phyloP scores from a whole-genome alignment of 2,888 invertebrate genomes.

The Dicranocentrus wangi region DNA sequence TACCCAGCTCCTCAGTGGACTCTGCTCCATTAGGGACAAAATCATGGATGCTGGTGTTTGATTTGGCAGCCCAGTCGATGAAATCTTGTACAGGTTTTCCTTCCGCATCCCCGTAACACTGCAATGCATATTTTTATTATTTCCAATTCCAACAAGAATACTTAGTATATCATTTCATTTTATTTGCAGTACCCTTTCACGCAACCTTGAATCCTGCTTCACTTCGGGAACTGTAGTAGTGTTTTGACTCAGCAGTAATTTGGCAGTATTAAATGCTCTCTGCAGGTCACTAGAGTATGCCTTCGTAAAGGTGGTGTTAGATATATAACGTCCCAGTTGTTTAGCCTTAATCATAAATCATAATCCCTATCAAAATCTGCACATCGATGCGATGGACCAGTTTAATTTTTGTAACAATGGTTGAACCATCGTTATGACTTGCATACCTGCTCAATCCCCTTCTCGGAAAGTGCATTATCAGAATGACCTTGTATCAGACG shows the following conservation, averaged over 20 bases:
- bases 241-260: slow-evolving; percentile 57
- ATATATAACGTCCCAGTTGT: slow-evolving; percentile 58
- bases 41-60: slow-evolving; percentile 48
- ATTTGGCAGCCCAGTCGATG: slow-evolving; percentile 60
- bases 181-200: slow-evolving; percentile 70
- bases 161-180: no score
- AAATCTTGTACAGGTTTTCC: slow-evolving; percentile 63
- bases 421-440: not conserved
- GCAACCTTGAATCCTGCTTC: slow-evolving; percentile 57
- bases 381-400: no score
- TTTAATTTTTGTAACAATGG: no score
- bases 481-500: slow-evolving; percentile 70
- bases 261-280: slow-evolving; percentile 67
- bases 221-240: slow-evolving; percentile 38
- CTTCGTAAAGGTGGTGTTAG: slow-evolving; percentile 47
- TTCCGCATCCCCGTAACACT: slow-evolving; percentile 69
- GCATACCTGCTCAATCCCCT: slow-evolving; percentile 67
- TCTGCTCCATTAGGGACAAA: slow-evolving; percentile 68
- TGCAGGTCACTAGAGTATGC: slow-evolving; percentile 66
- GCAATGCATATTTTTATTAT: no score
- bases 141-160: no score
- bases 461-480: slow-evolving; percentile 63
- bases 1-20: slow-evolving; percentile 46
- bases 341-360: no score
- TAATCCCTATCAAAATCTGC: no score